phyloP scores from a whole-genome alignment of 2,888 invertebrate species.

The Phoronis australis region DNA sequence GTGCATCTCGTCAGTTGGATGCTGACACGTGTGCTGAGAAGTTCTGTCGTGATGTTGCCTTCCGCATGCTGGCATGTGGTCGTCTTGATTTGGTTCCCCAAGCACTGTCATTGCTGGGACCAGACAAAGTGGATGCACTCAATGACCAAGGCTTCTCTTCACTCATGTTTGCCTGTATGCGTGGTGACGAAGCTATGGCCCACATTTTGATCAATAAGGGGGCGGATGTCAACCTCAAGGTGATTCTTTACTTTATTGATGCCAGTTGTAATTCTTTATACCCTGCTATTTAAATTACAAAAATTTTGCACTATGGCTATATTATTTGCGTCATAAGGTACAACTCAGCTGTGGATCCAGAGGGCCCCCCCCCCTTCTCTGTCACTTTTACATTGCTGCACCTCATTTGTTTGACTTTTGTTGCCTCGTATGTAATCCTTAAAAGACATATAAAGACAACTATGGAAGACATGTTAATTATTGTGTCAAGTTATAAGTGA shows the following conservation, averaged over 20 bases:
- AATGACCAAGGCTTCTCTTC: constrained; percentile 69
- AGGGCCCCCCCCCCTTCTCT: too few relatives aligned
- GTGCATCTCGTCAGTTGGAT: constrained; percentile 53
- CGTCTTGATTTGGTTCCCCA: constrained; percentile 72
- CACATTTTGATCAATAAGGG: constrained; percentile 70
- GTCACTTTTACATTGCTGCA: too few relatives aligned
- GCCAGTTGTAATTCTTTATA: too few relatives aligned
- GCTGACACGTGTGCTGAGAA: constrained; percentile 61
- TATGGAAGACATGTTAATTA: too few relatives aligned
- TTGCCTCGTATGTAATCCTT: too few relatives aligned
- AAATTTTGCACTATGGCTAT: too few relatives aligned
- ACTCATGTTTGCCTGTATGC: constrained; percentile 75
- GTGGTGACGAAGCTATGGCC: constrained; percentile 73
- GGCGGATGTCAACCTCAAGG: constrained; percentile 68
- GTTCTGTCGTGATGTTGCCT: constrained; percentile 69
- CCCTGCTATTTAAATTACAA: too few relatives aligned
- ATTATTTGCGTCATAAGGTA: too few relatives aligned
- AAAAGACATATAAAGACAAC: too few relatives aligned
- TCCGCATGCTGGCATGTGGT: constrained; percentile 74
- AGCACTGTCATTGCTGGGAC: constrained; percentile 70
- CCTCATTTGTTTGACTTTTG: too few relatives aligned
- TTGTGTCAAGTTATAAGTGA: too few relatives aligned
- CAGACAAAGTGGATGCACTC: constrained; percentile 68
- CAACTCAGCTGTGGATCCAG: too few relatives aligned
- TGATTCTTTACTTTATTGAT: constrained; percentile 2